phyloP scores from a whole-genome alignment of 1,140 invertebrate genomes.

The Steinernema feltiae region DNA sequence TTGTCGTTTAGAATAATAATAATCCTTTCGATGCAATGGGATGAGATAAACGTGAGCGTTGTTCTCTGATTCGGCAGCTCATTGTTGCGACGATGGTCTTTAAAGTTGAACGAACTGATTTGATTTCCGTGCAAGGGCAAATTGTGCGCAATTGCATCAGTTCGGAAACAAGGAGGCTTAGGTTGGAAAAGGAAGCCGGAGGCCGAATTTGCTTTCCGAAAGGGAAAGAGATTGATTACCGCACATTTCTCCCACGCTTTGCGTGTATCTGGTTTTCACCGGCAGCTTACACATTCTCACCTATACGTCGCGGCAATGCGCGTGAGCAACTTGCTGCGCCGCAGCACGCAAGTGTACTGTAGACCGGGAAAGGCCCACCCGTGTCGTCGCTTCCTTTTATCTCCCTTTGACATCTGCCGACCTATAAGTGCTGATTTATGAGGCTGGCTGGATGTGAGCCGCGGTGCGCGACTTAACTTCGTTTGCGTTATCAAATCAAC shows the following conservation, averaged over 20 bases:
- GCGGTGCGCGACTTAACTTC: constrained; percentile 7
- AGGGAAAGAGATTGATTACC: not conserved
- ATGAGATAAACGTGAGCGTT: too few relatives aligned
- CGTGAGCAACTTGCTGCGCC: not conserved
- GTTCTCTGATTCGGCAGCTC: not conserved
- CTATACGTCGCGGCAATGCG: not conserved
- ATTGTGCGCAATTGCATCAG: constrained; percentile 6
- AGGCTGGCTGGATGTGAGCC: not conserved
- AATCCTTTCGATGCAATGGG: not conserved
- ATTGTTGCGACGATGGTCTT: not conserved
- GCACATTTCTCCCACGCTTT: not conserved
- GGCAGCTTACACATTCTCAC: not conserved
- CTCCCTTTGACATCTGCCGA: constrained; percentile 10
- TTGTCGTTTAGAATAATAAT: too few relatives aligned
- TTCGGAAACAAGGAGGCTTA: not conserved
- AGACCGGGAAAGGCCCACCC: not conserved
- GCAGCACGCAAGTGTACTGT: not conserved
- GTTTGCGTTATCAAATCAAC: constrained; percentile 9
- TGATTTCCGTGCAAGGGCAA: not conserved
- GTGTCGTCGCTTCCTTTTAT: constrained; percentile 2
- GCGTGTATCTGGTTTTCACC: not conserved
- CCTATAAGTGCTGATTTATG: constrained; percentile 15
- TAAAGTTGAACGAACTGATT: not conserved
- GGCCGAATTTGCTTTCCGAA: constrained; percentile 4
- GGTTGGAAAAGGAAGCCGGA: not conserved